phyloP scores from a whole-genome alignment of 2,888 invertebrate genomes.

The Bombylius discolor region DNA sequence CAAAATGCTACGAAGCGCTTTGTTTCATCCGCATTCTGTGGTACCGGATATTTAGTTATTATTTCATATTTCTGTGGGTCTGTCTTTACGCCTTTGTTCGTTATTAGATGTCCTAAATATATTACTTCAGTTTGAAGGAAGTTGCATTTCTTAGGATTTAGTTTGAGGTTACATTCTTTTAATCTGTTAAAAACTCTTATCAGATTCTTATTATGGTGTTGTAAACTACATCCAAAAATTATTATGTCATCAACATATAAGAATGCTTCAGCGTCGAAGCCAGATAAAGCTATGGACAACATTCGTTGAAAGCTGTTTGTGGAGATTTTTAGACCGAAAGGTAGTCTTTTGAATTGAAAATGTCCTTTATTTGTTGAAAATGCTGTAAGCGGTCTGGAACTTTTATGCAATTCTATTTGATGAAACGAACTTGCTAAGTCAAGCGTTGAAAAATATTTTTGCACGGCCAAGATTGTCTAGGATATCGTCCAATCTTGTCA shows the following conservation, averaged over 20 bases:
- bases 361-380: slow-evolving; percentile 9
- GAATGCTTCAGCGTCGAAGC: not conserved
- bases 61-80: slow-evolving; percentile 11
- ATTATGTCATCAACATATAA: slow-evolving; percentile 15
- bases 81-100: slow-evolving; percentile 10
- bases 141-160: slow-evolving; percentile 2
- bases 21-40: slow-evolving; percentile 10
- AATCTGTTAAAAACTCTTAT: not conserved
- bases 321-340: slow-evolving; percentile 5
- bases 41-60: slow-evolving; percentile 15
- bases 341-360: slow-evolving; percentile 3
- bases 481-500: slow-evolving; percentile 4
- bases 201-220: slow-evolving; percentile 9
- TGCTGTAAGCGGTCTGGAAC: slow-evolving; percentile 11
- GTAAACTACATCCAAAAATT: slow-evolving; percentile 7
- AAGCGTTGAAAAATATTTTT: not conserved
- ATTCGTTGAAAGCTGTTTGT: slow-evolving; percentile 8
- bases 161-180: slow-evolving; percentile 3
- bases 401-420: slow-evolving; percentile 9
- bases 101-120: slow-evolving; percentile 11
- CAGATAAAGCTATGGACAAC: slow-evolving; percentile 2
- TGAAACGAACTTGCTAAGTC: not conserved
- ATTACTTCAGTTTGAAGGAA: slow-evolving; percentile 11
- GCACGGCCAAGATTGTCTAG: slow-evolving; percentile 4
- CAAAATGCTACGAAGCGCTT: slow-evolving; percentile 13